phyloP scores from a whole-genome alignment of 2,888 invertebrate species.

The Archips crataeganus region DNA sequence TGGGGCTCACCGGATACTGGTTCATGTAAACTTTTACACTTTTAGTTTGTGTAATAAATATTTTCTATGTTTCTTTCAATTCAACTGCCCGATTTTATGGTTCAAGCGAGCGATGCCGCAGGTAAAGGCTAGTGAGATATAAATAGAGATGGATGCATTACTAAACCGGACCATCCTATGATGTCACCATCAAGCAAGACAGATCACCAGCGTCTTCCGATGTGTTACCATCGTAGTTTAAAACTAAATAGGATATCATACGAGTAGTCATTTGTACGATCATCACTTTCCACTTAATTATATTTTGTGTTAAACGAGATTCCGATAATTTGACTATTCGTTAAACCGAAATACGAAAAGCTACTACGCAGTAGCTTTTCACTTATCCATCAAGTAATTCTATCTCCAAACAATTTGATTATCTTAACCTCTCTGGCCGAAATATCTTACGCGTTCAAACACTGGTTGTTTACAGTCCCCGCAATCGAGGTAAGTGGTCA shows the following conservation, averaged over 20 bases:
- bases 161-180: slow-evolving; percentile 38
- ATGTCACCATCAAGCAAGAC: slow-evolving; percentile 37
- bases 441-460: slow-evolving; percentile 50
- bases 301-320: background rate
- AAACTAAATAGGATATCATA: background rate
- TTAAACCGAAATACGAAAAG: background rate
- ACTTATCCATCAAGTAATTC: slow-evolving; percentile 19
- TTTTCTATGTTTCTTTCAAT: no score
- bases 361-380: background rate
- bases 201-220: slow-evolving; percentile 24
- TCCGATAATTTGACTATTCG: background rate
- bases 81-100: no score
- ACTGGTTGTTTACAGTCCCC: slow-evolving; percentile 52
- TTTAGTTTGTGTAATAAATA: no score
- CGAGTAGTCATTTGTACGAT: background rate
- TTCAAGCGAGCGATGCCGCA: background rate
- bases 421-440: slow-evolving; percentile 45
- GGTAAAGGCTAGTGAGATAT: slow-evolving; percentile 21
- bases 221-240: background rate
- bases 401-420: slow-evolving; percentile 50
- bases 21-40: no score
- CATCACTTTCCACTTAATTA: background rate
- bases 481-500: slow-evolving; percentile 62
- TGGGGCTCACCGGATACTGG: no score
- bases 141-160: slow-evolving; percentile 27